phyloP scores from a whole-genome alignment of 2,888 invertebrate genomes.

The Archips crataeganus region DNA sequence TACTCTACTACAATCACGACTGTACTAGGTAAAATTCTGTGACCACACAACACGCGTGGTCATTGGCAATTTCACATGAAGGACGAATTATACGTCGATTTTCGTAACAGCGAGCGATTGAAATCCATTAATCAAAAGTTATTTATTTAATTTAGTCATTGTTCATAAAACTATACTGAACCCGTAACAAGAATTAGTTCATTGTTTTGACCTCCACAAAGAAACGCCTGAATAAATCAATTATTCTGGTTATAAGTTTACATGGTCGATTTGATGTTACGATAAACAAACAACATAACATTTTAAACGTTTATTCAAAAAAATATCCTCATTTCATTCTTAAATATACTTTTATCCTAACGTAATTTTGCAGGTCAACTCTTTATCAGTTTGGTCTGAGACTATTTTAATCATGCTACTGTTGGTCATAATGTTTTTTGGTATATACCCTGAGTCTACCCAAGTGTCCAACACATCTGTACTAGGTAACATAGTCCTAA shows the following conservation, averaged over 20 bases:
- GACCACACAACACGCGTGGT: too few species aligned
- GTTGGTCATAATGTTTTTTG: conserved; percentile 66
- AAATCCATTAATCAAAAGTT: too few species aligned
- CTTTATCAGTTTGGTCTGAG: conserved; percentile 74
- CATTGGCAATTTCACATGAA: too few species aligned
- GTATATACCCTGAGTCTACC: conserved; percentile 70
- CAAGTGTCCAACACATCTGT: conserved; percentile 76
- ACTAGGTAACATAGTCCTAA: conserved; percentile 77
- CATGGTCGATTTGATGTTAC: neutral
- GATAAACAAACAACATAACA: conserved; percentile 41
- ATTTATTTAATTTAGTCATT: too few species aligned
- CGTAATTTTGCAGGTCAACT: conserved; percentile 73
- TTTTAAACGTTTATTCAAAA: conserved; percentile 50
- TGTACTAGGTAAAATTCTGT: too few species aligned
- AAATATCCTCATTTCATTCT: conserved; percentile 51
- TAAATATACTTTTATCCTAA: conserved; percentile 52
- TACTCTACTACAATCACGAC: too few species aligned
- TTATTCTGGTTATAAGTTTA: neutral
- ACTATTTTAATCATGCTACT: conserved; percentile 71
- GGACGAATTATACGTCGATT: too few species aligned
- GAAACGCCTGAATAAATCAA: too few species aligned
- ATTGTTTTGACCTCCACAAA: too few species aligned
- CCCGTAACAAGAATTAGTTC: too few species aligned
- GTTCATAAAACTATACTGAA: too few species aligned
- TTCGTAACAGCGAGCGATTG: too few species aligned